Evolutionary conservation across 2,888 invertebrate genomes (phyloP).

Genomic region (Orthosia gothica): DNA sequence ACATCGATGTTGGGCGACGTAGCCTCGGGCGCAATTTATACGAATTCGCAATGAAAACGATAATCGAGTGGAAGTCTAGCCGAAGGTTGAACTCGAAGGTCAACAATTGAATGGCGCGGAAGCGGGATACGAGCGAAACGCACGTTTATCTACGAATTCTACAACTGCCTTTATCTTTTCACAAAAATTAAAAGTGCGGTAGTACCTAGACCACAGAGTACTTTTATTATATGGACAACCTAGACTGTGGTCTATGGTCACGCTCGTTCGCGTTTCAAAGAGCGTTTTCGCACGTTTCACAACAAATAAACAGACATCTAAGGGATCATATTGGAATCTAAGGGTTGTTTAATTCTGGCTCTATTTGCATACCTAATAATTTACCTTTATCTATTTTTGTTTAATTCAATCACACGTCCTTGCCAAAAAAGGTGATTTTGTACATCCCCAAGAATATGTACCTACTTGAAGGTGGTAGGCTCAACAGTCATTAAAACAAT

Average conservation of each 20-base stretch:
- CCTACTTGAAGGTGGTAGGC: neutral
- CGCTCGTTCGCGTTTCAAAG: neutral
- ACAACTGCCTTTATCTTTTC: slow-evolving; percentile 21
- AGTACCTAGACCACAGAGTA: too few relatives aligned
- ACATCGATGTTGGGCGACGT: slow-evolving; percentile 20
- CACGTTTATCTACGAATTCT: slow-evolving; percentile 41
- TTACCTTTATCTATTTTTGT: neutral
- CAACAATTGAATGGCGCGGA: slow-evolving; percentile 61
- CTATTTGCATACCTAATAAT: too few relatives aligned
- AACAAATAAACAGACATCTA: too few relatives aligned
- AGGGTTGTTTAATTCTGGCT: too few relatives aligned
- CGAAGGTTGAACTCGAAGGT: slow-evolving; percentile 62
- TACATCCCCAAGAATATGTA: slow-evolving; percentile 16
- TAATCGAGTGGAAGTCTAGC: slow-evolving; percentile 55
- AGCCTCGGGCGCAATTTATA: slow-evolving; percentile 43
- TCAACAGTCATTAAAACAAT: slow-evolving; percentile 1
- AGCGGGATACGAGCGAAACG: slow-evolving; percentile 46
- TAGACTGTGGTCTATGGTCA: slow-evolving; percentile 3
- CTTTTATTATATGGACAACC: too few relatives aligned
- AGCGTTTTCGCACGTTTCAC: neutral
- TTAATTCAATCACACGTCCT: neutral
- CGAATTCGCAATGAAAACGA: slow-evolving; percentile 55
- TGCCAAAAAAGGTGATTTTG: neutral
- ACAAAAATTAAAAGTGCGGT: neutral
- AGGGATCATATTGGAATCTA: too few relatives aligned